phyloP scores from a whole-genome alignment of 2,888 invertebrate genomes.

The Eilema caniola region DNA sequence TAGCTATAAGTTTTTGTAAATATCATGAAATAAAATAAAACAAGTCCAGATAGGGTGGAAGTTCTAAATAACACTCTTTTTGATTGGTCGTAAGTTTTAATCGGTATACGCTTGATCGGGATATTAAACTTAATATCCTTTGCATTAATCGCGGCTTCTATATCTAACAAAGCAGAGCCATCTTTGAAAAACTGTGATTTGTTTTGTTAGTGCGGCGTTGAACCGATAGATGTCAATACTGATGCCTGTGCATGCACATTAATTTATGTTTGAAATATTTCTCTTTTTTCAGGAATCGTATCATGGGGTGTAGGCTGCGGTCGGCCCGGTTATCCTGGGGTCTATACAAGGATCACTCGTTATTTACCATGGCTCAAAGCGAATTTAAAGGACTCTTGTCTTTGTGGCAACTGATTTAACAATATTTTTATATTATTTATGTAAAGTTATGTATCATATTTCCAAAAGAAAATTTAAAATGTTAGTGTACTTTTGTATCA shows the following conservation, averaged over 20 bases:
- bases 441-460: no score
- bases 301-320: constrained; percentile 95
- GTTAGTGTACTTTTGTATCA: neutral
- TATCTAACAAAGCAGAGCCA: neutral
- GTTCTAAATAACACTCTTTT: neutral
- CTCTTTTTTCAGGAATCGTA: constrained; percentile 89
- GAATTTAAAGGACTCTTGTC: constrained; percentile 91
- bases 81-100: neutral
- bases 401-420: constrained; percentile 79
- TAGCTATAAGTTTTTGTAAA: no score
- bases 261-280: neutral
- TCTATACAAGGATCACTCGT: constrained; percentile 90
- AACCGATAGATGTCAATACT: constrained; percentile 31
- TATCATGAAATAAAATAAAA: no score
- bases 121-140: neutral
- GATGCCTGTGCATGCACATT: neutral
- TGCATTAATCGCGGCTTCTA: neutral
- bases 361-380: constrained; percentile 92
- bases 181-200: neutral
- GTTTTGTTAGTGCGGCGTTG: neutral
- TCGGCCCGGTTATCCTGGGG: constrained; percentile 91
- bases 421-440: no score
- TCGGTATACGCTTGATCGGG: no score
- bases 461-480: neutral
- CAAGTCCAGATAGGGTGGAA: neutral